phyloP scores from a whole-genome alignment of 2,113 vertebrate species.

The mouse (Mus musculus) region DNA sequence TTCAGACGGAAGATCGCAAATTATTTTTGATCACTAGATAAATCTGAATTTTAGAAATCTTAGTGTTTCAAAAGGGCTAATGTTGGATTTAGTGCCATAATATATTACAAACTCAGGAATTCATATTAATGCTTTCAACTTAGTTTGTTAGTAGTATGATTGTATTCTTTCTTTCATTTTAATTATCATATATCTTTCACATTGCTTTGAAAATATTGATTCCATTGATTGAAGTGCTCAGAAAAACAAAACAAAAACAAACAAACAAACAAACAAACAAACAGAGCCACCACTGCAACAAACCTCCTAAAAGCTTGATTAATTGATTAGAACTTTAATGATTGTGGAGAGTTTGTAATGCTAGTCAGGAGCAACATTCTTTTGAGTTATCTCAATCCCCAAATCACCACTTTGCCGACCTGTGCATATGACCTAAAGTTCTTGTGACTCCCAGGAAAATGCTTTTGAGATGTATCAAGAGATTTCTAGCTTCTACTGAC shows the following conservation, averaged over 20 bases:
- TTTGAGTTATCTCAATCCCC: not conserved
- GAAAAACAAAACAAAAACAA: not conserved
- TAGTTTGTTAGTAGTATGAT: not conserved
- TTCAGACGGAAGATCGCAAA: no score
- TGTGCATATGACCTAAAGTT: not conserved
- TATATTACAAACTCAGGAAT: not conserved
- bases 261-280: not conserved
- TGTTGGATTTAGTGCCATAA: not conserved
- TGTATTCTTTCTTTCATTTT: not conserved
- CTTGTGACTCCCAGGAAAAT: not conserved
- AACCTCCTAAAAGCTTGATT: no score
- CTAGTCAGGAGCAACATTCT: not conserved
- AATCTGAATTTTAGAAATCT: slow-evolving; percentile 7
- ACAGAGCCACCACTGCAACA: not conserved
- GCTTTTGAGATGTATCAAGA: not conserved
- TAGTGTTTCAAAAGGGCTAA: not conserved
- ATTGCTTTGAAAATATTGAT: not conserved
- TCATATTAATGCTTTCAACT: not conserved
- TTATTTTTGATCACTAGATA: not conserved
- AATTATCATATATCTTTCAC: not conserved
- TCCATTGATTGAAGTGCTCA: not conserved
- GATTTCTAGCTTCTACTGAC: not conserved
- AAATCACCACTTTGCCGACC: not conserved
- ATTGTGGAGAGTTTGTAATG: not conserved
- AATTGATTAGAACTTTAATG: not conserved